Evolutionary conservation across 1,140 invertebrate genomes (phyloP), one percentile per base, ranked within the genome.

Genomic region (Brevipalpus yothersi): DNA sequence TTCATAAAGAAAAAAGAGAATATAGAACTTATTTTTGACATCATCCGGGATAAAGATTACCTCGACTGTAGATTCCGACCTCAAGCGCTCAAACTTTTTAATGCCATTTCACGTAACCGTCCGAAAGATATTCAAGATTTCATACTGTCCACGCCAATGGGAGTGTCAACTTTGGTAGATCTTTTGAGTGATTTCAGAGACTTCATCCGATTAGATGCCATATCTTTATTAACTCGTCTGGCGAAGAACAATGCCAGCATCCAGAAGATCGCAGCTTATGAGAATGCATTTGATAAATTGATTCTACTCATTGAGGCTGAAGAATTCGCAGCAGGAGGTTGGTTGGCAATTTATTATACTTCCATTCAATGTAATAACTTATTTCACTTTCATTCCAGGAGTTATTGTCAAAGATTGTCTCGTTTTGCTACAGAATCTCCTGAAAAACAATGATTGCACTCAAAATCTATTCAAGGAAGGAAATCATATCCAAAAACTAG

Each of bases 181-280:
- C 73, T 97, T 7, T 73, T 99, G 13, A 79, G 80, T 31, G 94
- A 98, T 66, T 86, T 80, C 60, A 77, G 92, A 68, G 94, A 99
- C 79, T 84, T 97, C 7, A 87, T 99, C 47, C 75, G 94, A 62
- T 99, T 98, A 73, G 89, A 96, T 75, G 86, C 87, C 2, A 72
- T 99, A 13, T 72, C 98, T 7, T 72, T 98, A n/a, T 74, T 99
- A 0, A 87, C 86, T 63, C 83, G 92, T 68, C 72, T 99, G 55
- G 96, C 91, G 0, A 90, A 90, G 73, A 82, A 82, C 8, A 97
- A 98, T 76, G 84, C 89, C 0, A 95, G 95, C 71, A 92, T 99
- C 66, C 95, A 99, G 71, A 98, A 99, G 75, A 96, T 99, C 67
- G 90, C 99, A 5, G 94, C 92, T 0, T 99, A 97, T 75, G 92